These are phyloP conservation scores for Tympanuchus pallidicinctus DNA, from an alignment of 2,113 vertebrate genomes.

Conservation along the genomic window DNA sequence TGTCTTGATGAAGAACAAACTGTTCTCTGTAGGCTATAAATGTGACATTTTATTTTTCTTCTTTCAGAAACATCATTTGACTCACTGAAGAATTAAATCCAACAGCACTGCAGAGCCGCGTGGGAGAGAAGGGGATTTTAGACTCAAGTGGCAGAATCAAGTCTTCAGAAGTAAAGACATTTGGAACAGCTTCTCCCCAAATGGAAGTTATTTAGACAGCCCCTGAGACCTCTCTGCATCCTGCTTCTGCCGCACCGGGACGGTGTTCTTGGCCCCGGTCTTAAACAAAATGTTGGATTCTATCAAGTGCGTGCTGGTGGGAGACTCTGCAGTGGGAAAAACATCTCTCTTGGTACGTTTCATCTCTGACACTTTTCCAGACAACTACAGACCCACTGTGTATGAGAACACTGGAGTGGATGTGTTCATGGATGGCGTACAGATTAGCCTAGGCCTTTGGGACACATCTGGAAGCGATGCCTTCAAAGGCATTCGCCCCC, in stretches of 20 bases:
- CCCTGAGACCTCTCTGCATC: neutral
- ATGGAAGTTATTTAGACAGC: constrained; percentile 41
- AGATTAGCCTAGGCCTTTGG: constrained; percentile 96
- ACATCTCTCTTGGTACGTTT: constrained; percentile 94
- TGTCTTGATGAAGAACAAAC: neutral
- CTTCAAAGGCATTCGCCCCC: constrained; percentile 89
- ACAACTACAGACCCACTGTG: constrained; percentile 92
- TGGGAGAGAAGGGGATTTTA: constrained; percentile 30
- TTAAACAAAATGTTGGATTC: constrained; percentile 79
- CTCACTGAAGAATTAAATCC: neutral
- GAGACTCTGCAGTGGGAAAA: constrained; percentile 93
- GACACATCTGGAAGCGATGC: constrained; percentile 93
- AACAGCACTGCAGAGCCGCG: neutral
- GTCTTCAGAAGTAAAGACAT: neutral
- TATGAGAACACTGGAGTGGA: constrained; percentile 96
- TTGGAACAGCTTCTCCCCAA: neutral
- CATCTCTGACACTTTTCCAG: constrained; percentile 95
- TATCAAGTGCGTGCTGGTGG: constrained; percentile 94
- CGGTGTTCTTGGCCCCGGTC: neutral
- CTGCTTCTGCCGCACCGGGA: neutral
- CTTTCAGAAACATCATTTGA: constrained; percentile 43
- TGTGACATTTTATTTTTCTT: constrained; percentile 41
- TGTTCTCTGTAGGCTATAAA: neutral
- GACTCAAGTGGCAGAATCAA: neutral
- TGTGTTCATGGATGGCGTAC: constrained; percentile 93